Conservation (phyloP, 2,113 vertebrate genomes). For the Sebastes schlegelii region DNA sequence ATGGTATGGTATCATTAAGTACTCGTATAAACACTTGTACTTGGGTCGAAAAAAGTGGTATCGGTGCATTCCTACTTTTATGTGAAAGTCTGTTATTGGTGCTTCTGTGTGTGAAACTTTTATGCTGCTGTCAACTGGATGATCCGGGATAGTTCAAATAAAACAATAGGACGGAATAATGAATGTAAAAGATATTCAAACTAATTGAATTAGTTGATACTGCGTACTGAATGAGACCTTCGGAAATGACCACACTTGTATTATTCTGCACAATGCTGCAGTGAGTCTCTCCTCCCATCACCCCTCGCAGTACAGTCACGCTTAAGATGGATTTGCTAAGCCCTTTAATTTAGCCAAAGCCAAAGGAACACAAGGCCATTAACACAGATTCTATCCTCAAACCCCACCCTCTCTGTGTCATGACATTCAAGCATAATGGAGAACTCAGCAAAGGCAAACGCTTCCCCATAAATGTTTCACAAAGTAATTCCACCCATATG, state of each 20-base stretch:
- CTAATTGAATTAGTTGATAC: background rate
- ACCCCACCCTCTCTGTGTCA: slow-evolving; percentile 51
- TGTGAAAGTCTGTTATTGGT: too few species aligned
- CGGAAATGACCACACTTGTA: background rate
- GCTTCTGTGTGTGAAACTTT: too few species aligned
- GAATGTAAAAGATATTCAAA: background rate
- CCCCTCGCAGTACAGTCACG: slow-evolving; percentile 31
- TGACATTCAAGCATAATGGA: slow-evolving; percentile 73
- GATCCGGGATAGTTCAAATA: too few species aligned
- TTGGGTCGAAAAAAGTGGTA: too few species aligned
- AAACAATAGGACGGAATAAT: too few species aligned
- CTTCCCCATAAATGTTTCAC: slow-evolving; percentile 57
- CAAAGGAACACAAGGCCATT: slow-evolving; percentile 75
- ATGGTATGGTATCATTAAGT: too few species aligned
- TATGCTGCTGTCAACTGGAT: too few species aligned
- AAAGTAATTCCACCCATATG: slow-evolving; percentile 83
- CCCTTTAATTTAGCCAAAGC: slow-evolving; percentile 68
- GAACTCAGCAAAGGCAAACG: slow-evolving; percentile 60
- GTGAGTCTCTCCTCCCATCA: slow-evolving; percentile 10
- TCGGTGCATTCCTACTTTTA: too few species aligned
- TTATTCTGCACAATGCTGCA: slow-evolving; percentile 19
- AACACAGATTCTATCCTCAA: slow-evolving; percentile 62
- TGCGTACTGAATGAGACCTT: background rate
- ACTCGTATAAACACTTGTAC: too few species aligned
- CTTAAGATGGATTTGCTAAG: slow-evolving; percentile 68